Evolutionary conservation across 1,140 invertebrate species (phyloP).

Genomic region (Acromyrmex echinatior): DNA sequence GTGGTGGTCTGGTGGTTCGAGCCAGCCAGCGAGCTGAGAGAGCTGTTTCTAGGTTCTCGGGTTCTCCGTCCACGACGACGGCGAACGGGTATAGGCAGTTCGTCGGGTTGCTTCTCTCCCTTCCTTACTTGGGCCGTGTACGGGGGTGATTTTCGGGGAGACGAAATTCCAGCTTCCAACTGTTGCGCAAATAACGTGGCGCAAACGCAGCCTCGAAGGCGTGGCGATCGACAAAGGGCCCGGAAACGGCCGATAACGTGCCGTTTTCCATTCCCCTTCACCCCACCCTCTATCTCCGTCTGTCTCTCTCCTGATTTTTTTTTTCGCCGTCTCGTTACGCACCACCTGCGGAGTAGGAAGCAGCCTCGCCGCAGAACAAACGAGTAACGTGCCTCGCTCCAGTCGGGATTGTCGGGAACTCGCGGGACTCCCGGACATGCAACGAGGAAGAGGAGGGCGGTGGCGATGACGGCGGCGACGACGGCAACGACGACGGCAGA

Average conservation of each 20-base stretch:
- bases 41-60: background rate
- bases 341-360: conserved; percentile 58
- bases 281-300: background rate
- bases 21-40: conserved; percentile 6
- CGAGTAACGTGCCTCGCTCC: conserved; percentile 51
- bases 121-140: conserved; percentile 63
- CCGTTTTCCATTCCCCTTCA: conserved; percentile 69
- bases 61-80: background rate
- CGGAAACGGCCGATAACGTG: conserved; percentile 75
- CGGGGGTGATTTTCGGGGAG: conserved; percentile 69
- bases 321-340: conserved; percentile 67
- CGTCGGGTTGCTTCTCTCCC: conserved; percentile 4
- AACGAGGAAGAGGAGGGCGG: background rate
- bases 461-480: too few relatives aligned
- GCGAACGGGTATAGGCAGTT: background rate
- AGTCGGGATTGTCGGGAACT: conserved; percentile 40
- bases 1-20: background rate
- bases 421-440: conserved; percentile 50
- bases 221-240: conserved; percentile 76
- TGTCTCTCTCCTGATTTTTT: conserved; percentile 43
- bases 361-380: conserved; percentile 59
- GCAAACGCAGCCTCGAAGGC: conserved; percentile 77
- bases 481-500: background rate
- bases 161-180: conserved; percentile 78
- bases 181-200: conserved; percentile 78